Base-by-base conservation (phyloP, 2,888 invertebrate genomes). In the Phoronis australis region DNA sequence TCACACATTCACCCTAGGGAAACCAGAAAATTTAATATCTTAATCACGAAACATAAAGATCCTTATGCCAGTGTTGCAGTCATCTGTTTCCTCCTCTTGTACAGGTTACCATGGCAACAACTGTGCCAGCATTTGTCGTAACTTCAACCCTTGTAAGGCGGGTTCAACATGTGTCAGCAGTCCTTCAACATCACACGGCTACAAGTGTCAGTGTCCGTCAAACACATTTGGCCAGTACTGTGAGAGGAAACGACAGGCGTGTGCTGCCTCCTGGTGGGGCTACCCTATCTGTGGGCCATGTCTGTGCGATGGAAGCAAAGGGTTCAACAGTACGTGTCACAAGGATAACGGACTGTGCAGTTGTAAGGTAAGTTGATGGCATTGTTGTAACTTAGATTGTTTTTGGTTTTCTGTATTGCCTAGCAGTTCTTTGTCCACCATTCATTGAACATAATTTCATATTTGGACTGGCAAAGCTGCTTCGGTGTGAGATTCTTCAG, bases 181-280 rank as follows among this genome's bases (percentile, higher is more conserved):
- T 31, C 64, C 64, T 0, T 43, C 54, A 12, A 50, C 53, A 27
- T 45, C 46, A 21, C 79, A 80, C 0, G 88, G 88, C 0, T 95
- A 94, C 74, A 79, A 79, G 18, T 96, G 96, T 71, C 82, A 83
- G 41, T 96, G 95, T 73, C 85, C 86, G 37, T 84, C 84, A 1
- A 83, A 84, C 2, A 81, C 84, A 49, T 85, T 67, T 26, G 79
- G 79, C 1, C 56, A 57, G 22, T 77, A 80, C 60, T 81, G 81
- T 64, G 76, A 79, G 52, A 60, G 71, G 22, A 52, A 57, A 24
- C 51, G 62, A n/a, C 57, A 59, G 12, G 60, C 64, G 4, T 97
- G 96, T 63, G 93, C 95, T 0, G 84, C 90, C 0, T 89, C 90
- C 20, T 97, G 92, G 94, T 95, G 93, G 92, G 94, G 94, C 0